Evolutionary conservation across 2,797 vertebrate genomes (phyloP), one percentile per base, ranked within the genome.

Genomic region (Podarcis lilfordi): DNA sequence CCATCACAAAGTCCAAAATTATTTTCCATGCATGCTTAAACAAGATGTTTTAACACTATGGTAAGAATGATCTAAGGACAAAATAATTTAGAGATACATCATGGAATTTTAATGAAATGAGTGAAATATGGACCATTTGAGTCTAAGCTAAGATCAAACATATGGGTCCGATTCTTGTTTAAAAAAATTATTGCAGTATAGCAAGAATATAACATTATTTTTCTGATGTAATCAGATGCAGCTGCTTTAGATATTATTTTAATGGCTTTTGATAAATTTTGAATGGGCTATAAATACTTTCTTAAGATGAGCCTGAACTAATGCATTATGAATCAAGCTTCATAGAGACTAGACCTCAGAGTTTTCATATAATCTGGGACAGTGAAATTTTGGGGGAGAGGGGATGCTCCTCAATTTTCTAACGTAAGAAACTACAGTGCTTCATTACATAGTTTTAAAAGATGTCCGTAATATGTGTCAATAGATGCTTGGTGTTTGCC

Each of bases 221-320:
- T 93, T 90, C 84, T 90, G 89, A 91, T 94, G 84, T 90, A 92
- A 90, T 88, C 92, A 92, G 61, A 91, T 91, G 59, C 95, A 94
- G 82, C 90, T 95, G 93, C 94, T 94, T 93, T 86, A 90, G 89
- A 80, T 23, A 84, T 94, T 94, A 91, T 90, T 88, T 91, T 81
- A 90, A 88, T 86, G 83, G 86, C 74, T 81, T 90, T 92, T 94
- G 90, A 89, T 89, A 92, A 93, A 92, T 91, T 89, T 82, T 86
- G 2, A 71, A 59, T 40, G 86, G 13, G 11, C 43, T 45, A 77
- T 45, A 77, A 59, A 80, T 17, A 17, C 75, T 84, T 91, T 91
- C 74, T 1, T 43, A 88, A 89, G 89, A 94, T 90, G 90, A 84
- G 89, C 55, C 88, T 89, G 92, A 94, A 93, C 90, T 83, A 79